Conservation (phyloP, 2,888 invertebrate genomes). For the Apamea epomidion region DNA sequence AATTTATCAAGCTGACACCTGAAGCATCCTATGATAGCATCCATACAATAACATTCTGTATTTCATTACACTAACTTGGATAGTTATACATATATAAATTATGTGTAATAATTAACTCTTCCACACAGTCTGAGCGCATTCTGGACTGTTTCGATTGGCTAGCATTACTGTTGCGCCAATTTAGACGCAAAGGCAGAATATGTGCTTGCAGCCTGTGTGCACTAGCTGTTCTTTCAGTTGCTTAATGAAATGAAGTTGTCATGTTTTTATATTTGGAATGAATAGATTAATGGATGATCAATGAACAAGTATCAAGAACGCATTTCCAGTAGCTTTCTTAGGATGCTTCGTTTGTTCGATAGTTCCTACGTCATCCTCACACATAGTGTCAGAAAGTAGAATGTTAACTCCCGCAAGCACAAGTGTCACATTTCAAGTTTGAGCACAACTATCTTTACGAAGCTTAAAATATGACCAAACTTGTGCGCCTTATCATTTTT, state of each 20-base stretch:
- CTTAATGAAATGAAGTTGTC: slow-evolving; percentile 40
- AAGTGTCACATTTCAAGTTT: slow-evolving; percentile 78
- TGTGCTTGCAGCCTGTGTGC: slow-evolving; percentile 9
- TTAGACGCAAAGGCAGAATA: not conserved
- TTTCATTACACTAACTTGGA: slow-evolving; percentile 13
- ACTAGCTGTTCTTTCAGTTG: not conserved
- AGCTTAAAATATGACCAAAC: slow-evolving; percentile 77
- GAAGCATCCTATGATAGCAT: slow-evolving; percentile 68
- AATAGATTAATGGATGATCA: slow-evolving; percentile 41
- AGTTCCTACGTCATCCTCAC: slow-evolving; percentile 61
- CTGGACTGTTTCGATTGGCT: not conserved
- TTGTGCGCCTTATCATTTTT: slow-evolving; percentile 71
- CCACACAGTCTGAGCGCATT: not conserved
- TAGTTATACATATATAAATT: not conserved
- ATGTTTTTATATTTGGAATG: slow-evolving; percentile 51
- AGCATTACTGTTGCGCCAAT: not conserved
- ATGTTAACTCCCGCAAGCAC: slow-evolving; percentile 72
- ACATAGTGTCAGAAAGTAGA: slow-evolving; percentile 71
- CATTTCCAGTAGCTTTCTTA: slow-evolving; percentile 40
- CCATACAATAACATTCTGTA: slow-evolving; percentile 44
- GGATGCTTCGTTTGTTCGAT: slow-evolving; percentile 67
- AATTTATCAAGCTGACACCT: slow-evolving; percentile 79
- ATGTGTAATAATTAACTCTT: not conserved
- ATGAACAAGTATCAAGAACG: slow-evolving; percentile 34
- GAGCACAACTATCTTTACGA: slow-evolving; percentile 64